Conservation (phyloP, 2,113 vertebrate genomes). For the Rhinolophus sinicus region DNA sequence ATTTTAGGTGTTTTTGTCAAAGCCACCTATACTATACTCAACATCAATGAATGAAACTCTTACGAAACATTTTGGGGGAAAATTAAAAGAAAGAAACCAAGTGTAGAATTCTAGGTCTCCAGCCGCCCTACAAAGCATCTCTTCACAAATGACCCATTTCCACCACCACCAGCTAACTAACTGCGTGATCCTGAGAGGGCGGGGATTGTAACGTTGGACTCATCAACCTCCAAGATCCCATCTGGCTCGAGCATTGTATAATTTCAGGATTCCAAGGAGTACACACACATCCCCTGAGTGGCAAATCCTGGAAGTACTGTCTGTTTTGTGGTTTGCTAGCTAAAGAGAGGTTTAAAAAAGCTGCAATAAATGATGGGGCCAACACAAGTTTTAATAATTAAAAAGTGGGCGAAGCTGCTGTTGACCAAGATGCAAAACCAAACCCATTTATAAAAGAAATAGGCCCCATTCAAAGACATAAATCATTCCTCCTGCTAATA, state of each 20-base stretch:
- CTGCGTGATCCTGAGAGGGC: neutral
- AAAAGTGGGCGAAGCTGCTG: neutral
- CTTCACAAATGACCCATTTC: neutral
- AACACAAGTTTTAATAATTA: neutral
- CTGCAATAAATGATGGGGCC: neutral
- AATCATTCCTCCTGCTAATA: conserved; percentile 59
- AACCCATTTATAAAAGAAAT: conserved; percentile 68
- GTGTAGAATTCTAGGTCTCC: neutral
- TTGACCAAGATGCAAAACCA: conserved; percentile 61
- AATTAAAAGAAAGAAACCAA: neutral
- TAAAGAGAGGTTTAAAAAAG: neutral
- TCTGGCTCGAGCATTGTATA: neutral
- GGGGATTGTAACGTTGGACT: fast-evolving
- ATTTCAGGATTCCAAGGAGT: neutral
- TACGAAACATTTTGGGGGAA: neutral
- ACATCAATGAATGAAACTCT: neutral
- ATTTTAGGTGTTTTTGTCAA: neutral
- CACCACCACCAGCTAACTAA: neutral
- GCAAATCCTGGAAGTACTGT: neutral
- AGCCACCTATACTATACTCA: neutral
- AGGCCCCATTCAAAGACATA: conserved; percentile 70
- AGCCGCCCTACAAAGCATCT: neutral
- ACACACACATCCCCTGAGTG: neutral
- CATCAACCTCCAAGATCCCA: neutral
- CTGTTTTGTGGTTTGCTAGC: neutral